Percentiles rank a stretch among this genome's conserved stretches.
phyloP scores from a whole-genome alignment of 2,797 vertebrate species.

The Ciconia nigra region DNA sequence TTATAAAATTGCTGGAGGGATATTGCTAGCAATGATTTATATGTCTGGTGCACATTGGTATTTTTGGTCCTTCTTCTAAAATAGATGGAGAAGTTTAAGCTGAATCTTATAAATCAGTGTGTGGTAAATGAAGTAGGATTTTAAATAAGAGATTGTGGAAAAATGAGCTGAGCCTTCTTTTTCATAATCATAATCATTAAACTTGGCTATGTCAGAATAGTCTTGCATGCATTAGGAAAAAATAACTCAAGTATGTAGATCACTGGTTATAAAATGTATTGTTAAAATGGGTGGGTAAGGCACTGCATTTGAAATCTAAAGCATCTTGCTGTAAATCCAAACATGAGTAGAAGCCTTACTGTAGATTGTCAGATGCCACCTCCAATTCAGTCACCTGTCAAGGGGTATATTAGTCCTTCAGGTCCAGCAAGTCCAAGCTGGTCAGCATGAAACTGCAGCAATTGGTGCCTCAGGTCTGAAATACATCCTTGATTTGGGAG shows the following conservation, averaged over 20 bases:
- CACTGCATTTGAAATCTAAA: neutral
- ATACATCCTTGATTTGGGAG: neutral
- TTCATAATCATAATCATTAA: neutral
- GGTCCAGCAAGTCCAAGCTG: neutral
- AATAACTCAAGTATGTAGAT: neutral
- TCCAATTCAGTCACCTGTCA: neutral
- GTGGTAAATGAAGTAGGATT: conserved; percentile 7
- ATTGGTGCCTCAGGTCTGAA: neutral
- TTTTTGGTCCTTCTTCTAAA: conserved; percentile 25
- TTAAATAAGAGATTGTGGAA: conserved; percentile 12
- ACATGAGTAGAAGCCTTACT: neutral
- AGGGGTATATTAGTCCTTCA: neutral
- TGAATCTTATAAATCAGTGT: conserved; percentile 38
- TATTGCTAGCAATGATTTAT: conserved; percentile 13
- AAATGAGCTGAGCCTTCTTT: neutral
- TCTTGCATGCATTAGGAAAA: neutral
- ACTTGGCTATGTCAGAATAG: neutral
- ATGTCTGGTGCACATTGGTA: neutral
- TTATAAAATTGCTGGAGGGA: conserved; percentile 31
- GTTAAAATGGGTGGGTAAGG: neutral
- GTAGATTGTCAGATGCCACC: neutral
- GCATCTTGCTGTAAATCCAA: neutral
- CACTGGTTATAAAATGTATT: neutral
- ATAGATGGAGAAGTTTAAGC: conserved; percentile 25
- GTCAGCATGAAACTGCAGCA: neutral